phyloP scores from a whole-genome alignment of 2,888 invertebrate genomes.

The Anthrax anthrax region DNA sequence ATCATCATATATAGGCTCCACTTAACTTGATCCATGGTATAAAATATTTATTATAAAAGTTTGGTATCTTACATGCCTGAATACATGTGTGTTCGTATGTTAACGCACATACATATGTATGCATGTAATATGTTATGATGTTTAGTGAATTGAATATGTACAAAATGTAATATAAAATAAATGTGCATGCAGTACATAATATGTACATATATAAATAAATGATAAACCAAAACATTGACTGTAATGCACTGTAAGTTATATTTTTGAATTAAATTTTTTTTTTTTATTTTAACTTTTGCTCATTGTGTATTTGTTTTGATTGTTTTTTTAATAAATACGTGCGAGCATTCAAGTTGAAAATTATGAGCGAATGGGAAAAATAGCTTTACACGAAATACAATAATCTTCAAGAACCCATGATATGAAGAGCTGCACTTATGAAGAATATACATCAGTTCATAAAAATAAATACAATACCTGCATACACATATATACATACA shows the following conservation, averaged over 20 bases:
- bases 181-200: too few species aligned
- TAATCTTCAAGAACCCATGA: conserved; percentile 4
- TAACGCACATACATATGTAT: too few species aligned
- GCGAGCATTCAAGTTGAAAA: conserved; percentile 7
- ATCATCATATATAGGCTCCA: not conserved
- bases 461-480: too few species aligned
- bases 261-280: too few species aligned
- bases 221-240: not conserved
- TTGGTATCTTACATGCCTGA: too few species aligned
- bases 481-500: too few species aligned
- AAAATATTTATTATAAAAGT: not conserved
- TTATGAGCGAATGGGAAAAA: conserved; percentile 6
- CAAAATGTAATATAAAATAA: too few species aligned
- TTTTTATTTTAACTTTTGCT: too few species aligned
- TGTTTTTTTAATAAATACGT: conserved; percentile 2
- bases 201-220: not conserved
- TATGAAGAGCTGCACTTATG: conserved; percentile 6
- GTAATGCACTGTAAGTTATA: not conserved
- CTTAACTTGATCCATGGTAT: not conserved
- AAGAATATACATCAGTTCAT: not conserved
- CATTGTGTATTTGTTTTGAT: too few species aligned
- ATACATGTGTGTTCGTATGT: too few species aligned
- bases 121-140: too few species aligned
- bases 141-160: too few species aligned
- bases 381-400: conserved; percentile 6